Base-by-base conservation (phyloP, 2,888 invertebrate genomes). In the Aspidiotus destructor region DNA sequence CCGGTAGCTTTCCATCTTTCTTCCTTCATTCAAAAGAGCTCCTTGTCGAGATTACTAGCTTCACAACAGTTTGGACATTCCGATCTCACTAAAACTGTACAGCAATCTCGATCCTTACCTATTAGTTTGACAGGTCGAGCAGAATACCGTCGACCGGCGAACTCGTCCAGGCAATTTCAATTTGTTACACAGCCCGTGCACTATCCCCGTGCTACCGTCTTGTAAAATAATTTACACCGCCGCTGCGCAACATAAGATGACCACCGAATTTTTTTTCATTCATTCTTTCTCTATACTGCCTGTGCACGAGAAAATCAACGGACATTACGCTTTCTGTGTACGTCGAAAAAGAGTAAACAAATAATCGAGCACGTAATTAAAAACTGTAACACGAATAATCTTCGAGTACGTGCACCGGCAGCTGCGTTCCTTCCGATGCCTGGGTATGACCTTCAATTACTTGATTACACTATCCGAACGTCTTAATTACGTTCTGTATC, bases 401-500 rank as follows among this genome's bases (percentile, higher is more conserved):
- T n/a, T 13, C 48, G 48, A n/a, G 11, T 48, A 48, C 48, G 48
- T 48, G 48, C n/a, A 48, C 48, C n/a, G 11, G 48, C 28, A 48
- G 48, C 48, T 48, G 48, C n/a, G 48, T 48, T 13, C 48, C 48
- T 13, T 48, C 48, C 11, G n/a, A 48, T n/a, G n/a, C n/a, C 48
- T n/a, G 28, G 28, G 28, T 28, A 28, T 48, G 48, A 48, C 48
- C 48, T 48, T 48, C 48, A 48, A 48, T 48, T 48, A 48, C 48
- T 48, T 48, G 48, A 48, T 48, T 48, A 48, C 48, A 48, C 48
- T 48, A 57, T 57, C 17, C 57, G 57, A 17, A 17, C 57, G 57
- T 57, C 57, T 57, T 57, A 57, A 16, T 57, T 57, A 57, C 57
- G 57, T 57, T 57, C 17, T 52, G 48, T 48, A 48, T 48, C 48